A percentile compares a stretch with the other conserved stretches of the same genome.
phyloP scores from a whole-genome alignment of 2,888 invertebrate species.

The Belgica antarctica region DNA sequence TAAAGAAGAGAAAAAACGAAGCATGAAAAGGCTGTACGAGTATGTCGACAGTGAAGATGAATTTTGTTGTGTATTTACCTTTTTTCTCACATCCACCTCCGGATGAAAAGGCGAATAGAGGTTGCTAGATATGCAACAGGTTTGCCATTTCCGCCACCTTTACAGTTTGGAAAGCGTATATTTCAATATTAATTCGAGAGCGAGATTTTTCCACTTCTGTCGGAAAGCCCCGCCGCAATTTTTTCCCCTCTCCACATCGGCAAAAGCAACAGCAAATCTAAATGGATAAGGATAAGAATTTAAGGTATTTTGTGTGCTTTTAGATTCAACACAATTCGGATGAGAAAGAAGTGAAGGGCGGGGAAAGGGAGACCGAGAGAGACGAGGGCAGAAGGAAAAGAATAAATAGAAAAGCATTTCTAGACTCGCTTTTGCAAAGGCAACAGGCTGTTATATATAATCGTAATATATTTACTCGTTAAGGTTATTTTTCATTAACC shows the following conservation, averaged over 20 bases:
- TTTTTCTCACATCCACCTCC: slow-evolving; percentile 3
- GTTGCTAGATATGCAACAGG: slow-evolving; percentile 10
- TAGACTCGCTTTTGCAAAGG: slow-evolving; percentile 1
- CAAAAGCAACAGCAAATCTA: slow-evolving; percentile 9
- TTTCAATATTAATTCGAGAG: slow-evolving; percentile 26
- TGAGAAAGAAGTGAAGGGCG: slow-evolving; percentile 1
- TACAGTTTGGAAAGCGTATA: slow-evolving; percentile 5
- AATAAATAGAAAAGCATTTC: slow-evolving; percentile 15
- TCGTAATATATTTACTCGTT: slow-evolving; percentile 43
- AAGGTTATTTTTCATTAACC: slow-evolving; percentile 43
- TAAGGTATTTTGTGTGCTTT: slow-evolving; percentile 18
- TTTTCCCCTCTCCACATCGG: slow-evolving; percentile 13
- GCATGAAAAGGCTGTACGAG: slow-evolving; percentile 5
- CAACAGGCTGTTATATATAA: slow-evolving; percentile 38
- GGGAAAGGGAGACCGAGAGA: slow-evolving; percentile 1
- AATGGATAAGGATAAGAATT: slow-evolving; percentile 27
- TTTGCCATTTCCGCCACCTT: not conserved
- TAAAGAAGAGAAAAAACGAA: not conserved
- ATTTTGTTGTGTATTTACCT: not conserved
- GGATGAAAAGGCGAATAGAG: slow-evolving; percentile 16
- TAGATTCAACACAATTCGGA: slow-evolving; percentile 16
- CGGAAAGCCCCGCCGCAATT: not conserved
- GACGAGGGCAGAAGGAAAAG: not conserved
- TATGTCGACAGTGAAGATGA: not conserved
- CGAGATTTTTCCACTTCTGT: not conserved